Conservation (phyloP, 1,140 invertebrate genomes). For the Platyscapa corneri region DNA sequence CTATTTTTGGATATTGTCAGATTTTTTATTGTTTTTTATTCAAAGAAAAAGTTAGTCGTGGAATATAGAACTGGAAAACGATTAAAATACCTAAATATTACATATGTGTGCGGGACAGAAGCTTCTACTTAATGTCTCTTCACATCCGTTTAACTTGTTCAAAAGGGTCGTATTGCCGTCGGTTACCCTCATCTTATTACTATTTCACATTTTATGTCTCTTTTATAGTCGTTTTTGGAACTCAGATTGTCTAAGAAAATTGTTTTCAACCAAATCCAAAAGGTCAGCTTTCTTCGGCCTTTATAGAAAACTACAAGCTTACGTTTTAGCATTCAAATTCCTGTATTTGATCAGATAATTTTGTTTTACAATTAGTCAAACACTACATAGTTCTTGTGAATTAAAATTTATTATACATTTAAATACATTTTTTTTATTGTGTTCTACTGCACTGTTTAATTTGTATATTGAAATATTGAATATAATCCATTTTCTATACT, state of each 20-base stretch:
- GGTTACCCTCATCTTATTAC: slow-evolving; percentile 25
- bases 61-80: background rate
- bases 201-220: slow-evolving; percentile 59
- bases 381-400: too few species aligned
- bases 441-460: too few species aligned
- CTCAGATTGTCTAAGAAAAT: slow-evolving; percentile 31
- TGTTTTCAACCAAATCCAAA: slow-evolving; percentile 6
- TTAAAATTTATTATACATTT: too few species aligned
- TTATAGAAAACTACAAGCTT: slow-evolving; percentile 35
- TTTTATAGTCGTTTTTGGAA: slow-evolving; percentile 57
- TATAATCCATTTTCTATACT: too few species aligned
- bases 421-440: too few species aligned
- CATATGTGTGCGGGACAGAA: background rate
- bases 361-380: too few species aligned
- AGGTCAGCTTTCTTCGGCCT: slow-evolving; percentile 16
- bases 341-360: background rate
- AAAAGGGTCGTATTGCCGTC: slow-evolving; percentile 45
- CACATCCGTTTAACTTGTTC: slow-evolving; percentile 28
- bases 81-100: background rate
- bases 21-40: background rate
- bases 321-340: background rate
- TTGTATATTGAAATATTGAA: too few species aligned
- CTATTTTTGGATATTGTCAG: too few species aligned
- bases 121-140: slow-evolving; percentile 27
- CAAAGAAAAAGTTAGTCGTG: background rate